A percentile compares a stretch with the other conserved stretches of the same genome.
Evolutionary conservation across 2,113 vertebrate genomes (phyloP).

Genomic region (Brachypteracias leptosomus): DNA sequence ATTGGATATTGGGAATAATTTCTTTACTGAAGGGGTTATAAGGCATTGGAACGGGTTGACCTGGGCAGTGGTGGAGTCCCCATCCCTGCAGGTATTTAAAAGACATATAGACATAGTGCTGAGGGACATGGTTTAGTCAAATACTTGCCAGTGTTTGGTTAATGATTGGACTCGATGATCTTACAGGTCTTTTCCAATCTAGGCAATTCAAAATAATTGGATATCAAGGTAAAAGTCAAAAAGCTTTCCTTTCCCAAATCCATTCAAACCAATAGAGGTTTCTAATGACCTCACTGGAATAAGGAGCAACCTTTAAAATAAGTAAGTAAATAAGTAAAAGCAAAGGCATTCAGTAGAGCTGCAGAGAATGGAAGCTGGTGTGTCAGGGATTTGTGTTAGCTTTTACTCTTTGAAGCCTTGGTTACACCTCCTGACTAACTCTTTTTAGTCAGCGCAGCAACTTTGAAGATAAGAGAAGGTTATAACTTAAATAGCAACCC

Average conservation of each 20-base stretch:
- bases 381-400: neutral
- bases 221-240: neutral
- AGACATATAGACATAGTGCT: too few species aligned
- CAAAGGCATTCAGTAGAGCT: neutral
- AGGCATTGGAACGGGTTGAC: too few species aligned
- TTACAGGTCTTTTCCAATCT: too few species aligned
- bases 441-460: neutral
- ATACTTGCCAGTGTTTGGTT: too few species aligned
- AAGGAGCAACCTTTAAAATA: neutral
- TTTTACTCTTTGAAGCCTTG: neutral
- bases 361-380: neutral
- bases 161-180: too few species aligned
- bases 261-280: neutral
- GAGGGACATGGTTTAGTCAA: too few species aligned
- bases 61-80: too few species aligned
- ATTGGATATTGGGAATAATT: too few species aligned
- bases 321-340: neutral
- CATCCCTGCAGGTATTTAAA: too few species aligned
- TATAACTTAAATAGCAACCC: neutral
- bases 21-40: too few species aligned
- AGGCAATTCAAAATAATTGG: too few species aligned
- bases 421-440: neutral
- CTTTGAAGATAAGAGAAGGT: neutral
- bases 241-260: neutral
- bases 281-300: neutral